Percentiles rank a stretch among this genome's conserved stretches.
Conservation (phyloP, 1,140 invertebrate species). For the Heliothis subflexa region DNA sequence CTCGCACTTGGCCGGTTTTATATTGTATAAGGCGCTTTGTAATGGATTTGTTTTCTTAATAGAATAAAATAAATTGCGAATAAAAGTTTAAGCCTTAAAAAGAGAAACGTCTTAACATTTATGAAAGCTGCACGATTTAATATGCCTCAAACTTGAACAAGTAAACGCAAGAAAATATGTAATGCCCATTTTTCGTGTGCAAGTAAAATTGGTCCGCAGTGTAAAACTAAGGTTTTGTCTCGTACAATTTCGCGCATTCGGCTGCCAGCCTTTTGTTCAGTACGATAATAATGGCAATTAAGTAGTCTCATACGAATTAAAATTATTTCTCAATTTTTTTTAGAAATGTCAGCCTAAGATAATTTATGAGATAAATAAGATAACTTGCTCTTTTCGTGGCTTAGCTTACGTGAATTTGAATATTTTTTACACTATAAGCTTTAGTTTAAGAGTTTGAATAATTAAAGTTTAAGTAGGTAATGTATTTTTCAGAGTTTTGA, state of each 20-base stretch:
- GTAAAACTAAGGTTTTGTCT: slow-evolving; percentile 28
- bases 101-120: slow-evolving; percentile 2
- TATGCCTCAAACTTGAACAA: slow-evolving; percentile 20
- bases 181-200: slow-evolving; percentile 33
- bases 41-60: too few species aligned
- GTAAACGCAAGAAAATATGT: slow-evolving; percentile 4
- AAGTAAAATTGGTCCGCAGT: slow-evolving; percentile 20
- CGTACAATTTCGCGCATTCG: slow-evolving; percentile 39
- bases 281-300: slow-evolving; percentile 31
- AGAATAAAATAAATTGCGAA: too few species aligned
- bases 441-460: too few species aligned
- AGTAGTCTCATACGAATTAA: slow-evolving; percentile 37
- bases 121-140: slow-evolving; percentile 15
- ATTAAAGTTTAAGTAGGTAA: too few species aligned
- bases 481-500: too few species aligned
- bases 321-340: slow-evolving; percentile 14
- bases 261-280: slow-evolving; percentile 28
- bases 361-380: background rate
- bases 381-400: too few species aligned
- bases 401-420: too few species aligned
- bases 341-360: background rate
- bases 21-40: too few species aligned
- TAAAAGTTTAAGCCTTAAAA: slow-evolving; percentile 12
- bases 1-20: too few species aligned
- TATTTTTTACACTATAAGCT: too few species aligned